Evolutionary conservation across 2,888 invertebrate species (phyloP), one percentile per base, ranked within the genome.

Genomic region (Nasonovia ribisnigri): DNA sequence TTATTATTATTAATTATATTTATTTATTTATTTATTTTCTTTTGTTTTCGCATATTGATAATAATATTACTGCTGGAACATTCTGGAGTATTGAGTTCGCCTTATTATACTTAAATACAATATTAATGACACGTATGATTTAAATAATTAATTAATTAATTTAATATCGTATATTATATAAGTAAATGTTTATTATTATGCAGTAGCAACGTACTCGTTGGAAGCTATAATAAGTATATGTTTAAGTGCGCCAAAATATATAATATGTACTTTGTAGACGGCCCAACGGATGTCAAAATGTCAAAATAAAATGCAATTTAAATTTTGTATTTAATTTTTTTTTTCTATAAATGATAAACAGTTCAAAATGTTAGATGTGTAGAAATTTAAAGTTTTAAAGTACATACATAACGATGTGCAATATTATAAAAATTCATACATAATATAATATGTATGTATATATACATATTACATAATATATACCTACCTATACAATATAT

Each of bases 261-360:
- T 88, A 42, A 77, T 77, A 77, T 77, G 77, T 77, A 77, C 36
- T 77, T 77, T 77, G 77, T 77, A 77, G 77, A 77, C 77, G 77
- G 77, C 77, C 77, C 36, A 77, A 77, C 36, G 88, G 77, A 88
- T 88, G 77, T 77, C 92, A 67, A 67, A 67, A 67, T 67, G 67
- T 92, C 92, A 43, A 92, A 92, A 88, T 92, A 92, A 92, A 92
- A 92, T 29, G 77, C 88, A 77, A 77, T 92, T 88, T 92, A 92
- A 88, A 88, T 92, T 92, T 92, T 92, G 92, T 92, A 92, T n/a
- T 88, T 77, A 42, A 51, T 88, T 48, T 77, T 29, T 36, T 60
- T 57, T 48, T 60, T 60, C 57, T 29, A 6, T 57, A 57, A 57
- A 36, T 20, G 36, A 77, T 77, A 77, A 77, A 77, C 77, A 77